Evolutionary conservation across 2,797 vertebrate genomes (phyloP).

Genomic region (Microcaecilia unicolor): DNA sequence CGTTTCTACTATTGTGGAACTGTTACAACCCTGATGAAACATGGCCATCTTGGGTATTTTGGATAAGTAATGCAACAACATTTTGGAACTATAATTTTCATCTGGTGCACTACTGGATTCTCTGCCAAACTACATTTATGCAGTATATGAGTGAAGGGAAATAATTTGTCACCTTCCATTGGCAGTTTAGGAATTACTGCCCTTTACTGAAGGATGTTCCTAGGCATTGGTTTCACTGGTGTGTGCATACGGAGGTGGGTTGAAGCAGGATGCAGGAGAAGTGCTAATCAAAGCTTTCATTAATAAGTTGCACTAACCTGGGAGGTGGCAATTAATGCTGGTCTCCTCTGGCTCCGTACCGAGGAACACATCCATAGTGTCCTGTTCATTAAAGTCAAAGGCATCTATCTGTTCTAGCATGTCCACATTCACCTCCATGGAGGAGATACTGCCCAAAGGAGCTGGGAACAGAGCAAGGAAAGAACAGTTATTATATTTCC

Average conservation of each 20-base stretch:
- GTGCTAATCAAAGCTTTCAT: too few relatives aligned
- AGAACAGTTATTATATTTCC: not conserved
- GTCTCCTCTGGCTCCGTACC: conserved; percentile 66
- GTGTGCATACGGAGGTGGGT: conserved; percentile 2
- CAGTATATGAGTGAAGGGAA: not conserved
- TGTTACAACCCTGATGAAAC: too few relatives aligned
- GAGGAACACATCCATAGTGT: conserved; percentile 85
- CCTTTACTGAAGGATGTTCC: not conserved
- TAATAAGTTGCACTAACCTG: conserved; percentile 44
- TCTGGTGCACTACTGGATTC: too few relatives aligned
- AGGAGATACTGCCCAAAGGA: conserved; percentile 87
- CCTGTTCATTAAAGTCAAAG: conserved; percentile 83
- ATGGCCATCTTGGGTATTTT: too few relatives aligned
- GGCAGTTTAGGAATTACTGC: too few relatives aligned
- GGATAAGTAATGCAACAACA: too few relatives aligned
- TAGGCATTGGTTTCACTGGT: not conserved
- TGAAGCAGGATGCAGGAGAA: conserved; percentile 2
- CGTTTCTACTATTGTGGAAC: too few relatives aligned
- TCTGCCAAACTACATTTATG: not conserved
- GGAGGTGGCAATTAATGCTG: conserved; percentile 39
- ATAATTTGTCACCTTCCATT: too few relatives aligned
- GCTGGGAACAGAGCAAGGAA: conserved; percentile 40
- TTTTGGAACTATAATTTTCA: too few relatives aligned
- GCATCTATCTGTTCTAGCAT: conserved; percentile 88
- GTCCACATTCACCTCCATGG: conserved; percentile 96